A percentile compares a stretch with the other conserved stretches of the same genome.
Evolutionary conservation across 2,888 invertebrate genomes (phyloP).

Genomic region (Polydrusus cervinus): DNA sequence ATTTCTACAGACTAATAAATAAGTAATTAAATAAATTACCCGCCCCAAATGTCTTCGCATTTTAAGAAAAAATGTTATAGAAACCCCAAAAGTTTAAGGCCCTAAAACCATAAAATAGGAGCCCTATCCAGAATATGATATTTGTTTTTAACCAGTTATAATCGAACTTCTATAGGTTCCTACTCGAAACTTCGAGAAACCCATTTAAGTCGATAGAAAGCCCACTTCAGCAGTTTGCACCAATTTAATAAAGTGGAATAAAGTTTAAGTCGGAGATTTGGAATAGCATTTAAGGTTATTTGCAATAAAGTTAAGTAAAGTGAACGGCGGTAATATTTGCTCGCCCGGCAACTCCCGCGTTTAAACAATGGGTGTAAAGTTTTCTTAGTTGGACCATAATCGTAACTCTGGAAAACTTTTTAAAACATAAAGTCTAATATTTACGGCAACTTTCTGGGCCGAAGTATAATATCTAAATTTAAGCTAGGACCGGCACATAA

Average conservation of each 20-base stretch:
- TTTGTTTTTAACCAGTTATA: slow-evolving; percentile 29
- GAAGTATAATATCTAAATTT: slow-evolving; percentile 69
- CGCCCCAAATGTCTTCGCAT: no score
- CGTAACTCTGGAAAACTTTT: slow-evolving; percentile 66
- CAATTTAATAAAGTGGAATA: slow-evolving; percentile 56
- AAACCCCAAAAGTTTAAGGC: background rate
- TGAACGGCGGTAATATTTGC: slow-evolving; percentile 60
- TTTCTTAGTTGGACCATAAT: slow-evolving; percentile 63
- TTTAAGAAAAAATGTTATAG: no score
- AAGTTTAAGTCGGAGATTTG: slow-evolving; percentile 54
- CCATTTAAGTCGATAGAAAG: slow-evolving; percentile 44
- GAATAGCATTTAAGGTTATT: slow-evolving; percentile 56
- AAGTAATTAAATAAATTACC: no score
- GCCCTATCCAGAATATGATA: background rate
- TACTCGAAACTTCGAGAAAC: slow-evolving; percentile 36
- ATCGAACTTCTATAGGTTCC: slow-evolving; percentile 42
- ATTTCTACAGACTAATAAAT: no score
- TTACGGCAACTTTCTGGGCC: slow-evolving; percentile 59
- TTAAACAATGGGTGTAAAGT: slow-evolving; percentile 64
- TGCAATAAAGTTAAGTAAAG: slow-evolving; percentile 58
- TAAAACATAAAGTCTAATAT: slow-evolving; percentile 65
- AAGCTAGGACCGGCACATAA: slow-evolving; percentile 65
- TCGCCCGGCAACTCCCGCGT: slow-evolving; percentile 57
- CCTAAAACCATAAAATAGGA: background rate
- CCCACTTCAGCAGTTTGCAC: slow-evolving; percentile 51